Evolutionary conservation across 2,113 vertebrate genomes (phyloP).

Genomic region (Paradisaea rubra): DNA sequence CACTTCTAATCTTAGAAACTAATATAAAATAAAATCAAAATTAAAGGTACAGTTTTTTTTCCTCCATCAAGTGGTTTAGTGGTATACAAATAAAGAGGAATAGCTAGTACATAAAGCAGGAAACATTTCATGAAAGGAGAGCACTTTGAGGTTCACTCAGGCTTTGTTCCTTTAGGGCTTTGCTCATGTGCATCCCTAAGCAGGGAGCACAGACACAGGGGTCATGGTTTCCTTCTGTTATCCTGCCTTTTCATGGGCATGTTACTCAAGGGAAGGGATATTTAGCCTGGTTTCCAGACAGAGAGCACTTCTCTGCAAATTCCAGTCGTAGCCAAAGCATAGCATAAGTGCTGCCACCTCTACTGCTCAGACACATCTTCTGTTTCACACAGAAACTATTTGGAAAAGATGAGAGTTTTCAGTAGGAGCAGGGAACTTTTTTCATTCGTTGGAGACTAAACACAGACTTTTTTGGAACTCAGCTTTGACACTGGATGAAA

Average conservation of each 20-base stretch:
- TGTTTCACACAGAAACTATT: not conserved
- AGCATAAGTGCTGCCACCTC: not conserved
- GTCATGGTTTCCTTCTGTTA: not conserved
- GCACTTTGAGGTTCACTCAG: not conserved
- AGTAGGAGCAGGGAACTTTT: not conserved
- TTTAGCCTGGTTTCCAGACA: not conserved
- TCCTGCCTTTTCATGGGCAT: not conserved
- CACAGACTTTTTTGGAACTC: not conserved
- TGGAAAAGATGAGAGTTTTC: not conserved
- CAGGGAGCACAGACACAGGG: not conserved
- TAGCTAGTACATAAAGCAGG: not conserved
- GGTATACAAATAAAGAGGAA: not conserved
- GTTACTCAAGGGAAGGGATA: not conserved
- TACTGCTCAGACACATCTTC: not conserved
- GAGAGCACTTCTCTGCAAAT: not conserved
- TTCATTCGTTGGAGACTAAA: not conserved
- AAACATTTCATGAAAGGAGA: not conserved
- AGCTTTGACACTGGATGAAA: not conserved
- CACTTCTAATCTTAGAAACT: not conserved
- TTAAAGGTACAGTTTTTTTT: not conserved
- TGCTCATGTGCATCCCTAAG: rapidly evolving
- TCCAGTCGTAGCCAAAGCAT: rapidly evolving
- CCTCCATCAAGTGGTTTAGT: not conserved
- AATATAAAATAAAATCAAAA: not conserved
- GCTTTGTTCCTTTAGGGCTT: not conserved